Evolutionary conservation across 2,888 invertebrate species (phyloP), one percentile per base, ranked within the genome.

Genomic region (Dusona sp.): DNA sequence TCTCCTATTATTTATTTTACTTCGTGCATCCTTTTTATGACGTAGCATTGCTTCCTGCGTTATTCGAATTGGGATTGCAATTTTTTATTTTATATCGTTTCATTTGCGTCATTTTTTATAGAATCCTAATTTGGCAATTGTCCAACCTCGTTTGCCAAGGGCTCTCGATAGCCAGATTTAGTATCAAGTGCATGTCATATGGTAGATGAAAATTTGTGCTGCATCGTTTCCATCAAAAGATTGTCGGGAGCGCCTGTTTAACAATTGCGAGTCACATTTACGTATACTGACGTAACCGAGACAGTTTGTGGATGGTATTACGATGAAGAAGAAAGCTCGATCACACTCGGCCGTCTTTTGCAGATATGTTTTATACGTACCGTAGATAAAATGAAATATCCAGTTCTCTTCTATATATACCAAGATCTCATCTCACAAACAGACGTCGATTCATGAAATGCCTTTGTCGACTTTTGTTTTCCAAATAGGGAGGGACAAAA

Each of bases 401-500:
- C 75, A 33, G 42, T 29, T 19, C 51, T 42, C 33, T 38, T 75
- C 13, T 36, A 45, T 54, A 29, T 16, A 36, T 13, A 83, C 68
- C 77, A 73, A 78, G 75, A 86, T 86, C 78, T 82, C 84, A 84
- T 86, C 84, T 86, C 86, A 86, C 84, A 64, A 84, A 84, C 86
- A 86, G 86, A 84, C 81, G 84, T 86, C 84, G 86, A 86, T 86
- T 86, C 86, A 84, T 84, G 84, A 86, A 86, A 86, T 86, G 81
- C 78, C 84, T 84, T 86, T 86, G 86, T 86, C 51, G 48, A 25
- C 29, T 84, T 79, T 84, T 86, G 86, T 86, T 86, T 86, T 86
- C 86, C 84, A 81, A 86, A 86, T 81, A 84, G 78, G 86, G 81
- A 70, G 86, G 84, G 86, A 81, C 86, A 86, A 86, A 86, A 86